Evolutionary conservation across 2,888 invertebrate genomes (phyloP), one percentile per base, ranked within the genome.

Genomic region (Malthinus flaveolus): DNA sequence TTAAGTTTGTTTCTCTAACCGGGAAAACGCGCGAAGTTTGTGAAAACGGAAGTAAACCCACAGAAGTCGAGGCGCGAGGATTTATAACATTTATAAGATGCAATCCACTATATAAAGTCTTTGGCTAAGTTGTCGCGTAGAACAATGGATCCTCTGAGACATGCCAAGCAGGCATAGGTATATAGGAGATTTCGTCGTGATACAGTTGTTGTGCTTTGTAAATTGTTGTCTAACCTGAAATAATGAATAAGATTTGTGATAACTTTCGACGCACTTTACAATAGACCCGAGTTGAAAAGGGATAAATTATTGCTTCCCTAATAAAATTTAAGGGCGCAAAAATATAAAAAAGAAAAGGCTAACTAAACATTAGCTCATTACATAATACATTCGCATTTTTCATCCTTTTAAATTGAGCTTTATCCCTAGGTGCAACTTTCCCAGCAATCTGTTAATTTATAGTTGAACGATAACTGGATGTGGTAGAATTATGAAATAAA

Each of bases 61-160:
- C 68, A 71, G 68, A 71, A 71, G 71, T 70, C 70, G 62, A 66
- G 64, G 65, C 71, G 65, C 57, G 12, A 65, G 75, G 76, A 77
- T 77, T 77, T 77, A 75, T 74, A 59, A 77, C 74, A 73, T 74
- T 75, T 75, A 73, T 74, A 74, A 75, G 75, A 75, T 71, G 73
- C 75, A 75, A 77, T 78, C 77, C 76, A 76, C 75, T 77, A 74
- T 59, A 59, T 73, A 75, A 74, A 75, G 74, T 74, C 74, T 75
- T 73, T 72, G 72, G 71, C 68, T 70, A 71, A 73, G 71, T 68
- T 71, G 63, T 61, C 68, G 65, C 66, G 68, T 64, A 68, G 73
- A 74, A 77, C 76, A 77, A 77, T 77, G 71, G 73, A 74, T 75
- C 72, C 70, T 67, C 62, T 45, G 70, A 68, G 67, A 68, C 69